Percentiles rank a stretch among this genome's conserved stretches.
These are phyloP conservation scores for Coelinius sp. DNA, from an alignment of 2,888 invertebrate species.

Conservation along the genomic window DNA sequence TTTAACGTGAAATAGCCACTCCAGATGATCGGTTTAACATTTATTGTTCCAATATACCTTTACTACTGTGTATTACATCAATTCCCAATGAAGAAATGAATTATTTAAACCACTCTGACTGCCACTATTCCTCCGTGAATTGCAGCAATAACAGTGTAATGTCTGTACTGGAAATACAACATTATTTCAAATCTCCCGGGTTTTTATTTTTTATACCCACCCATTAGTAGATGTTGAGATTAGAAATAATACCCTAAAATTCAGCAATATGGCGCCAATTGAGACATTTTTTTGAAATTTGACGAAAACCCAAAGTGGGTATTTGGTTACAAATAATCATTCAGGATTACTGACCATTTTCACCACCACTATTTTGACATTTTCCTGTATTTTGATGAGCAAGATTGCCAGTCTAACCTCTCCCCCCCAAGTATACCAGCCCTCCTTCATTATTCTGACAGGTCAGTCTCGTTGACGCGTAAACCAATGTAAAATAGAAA, in stretches of 20 bases:
- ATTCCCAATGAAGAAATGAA: neutral
- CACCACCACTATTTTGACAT: constrained; percentile 12
- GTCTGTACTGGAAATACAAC: too few relatives aligned
- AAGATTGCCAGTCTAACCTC: neutral
- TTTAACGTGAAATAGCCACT: neutral
- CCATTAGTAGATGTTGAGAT: too few relatives aligned
- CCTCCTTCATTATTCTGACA: constrained; percentile 11
- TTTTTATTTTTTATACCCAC: too few relatives aligned
- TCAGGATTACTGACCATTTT: neutral
- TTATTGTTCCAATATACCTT: neutral
- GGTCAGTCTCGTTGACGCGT: constrained; percentile 16
- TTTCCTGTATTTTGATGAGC: constrained; percentile 13
- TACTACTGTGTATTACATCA: neutral
- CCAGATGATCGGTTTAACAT: neutral
- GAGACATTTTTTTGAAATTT: constrained; percentile 9
- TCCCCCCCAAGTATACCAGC: neutral
- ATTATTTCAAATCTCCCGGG: too few relatives aligned
- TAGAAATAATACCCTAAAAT: neutral
- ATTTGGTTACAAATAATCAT: neutral
- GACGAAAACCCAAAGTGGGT: neutral
- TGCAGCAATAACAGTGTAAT: too few relatives aligned
- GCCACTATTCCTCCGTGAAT: neutral
- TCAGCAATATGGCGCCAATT: neutral
- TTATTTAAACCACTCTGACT: neutral
- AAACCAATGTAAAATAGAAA: constrained; percentile 1